Evolutionary conservation across 1,140 invertebrate species (phyloP), one percentile per base, ranked within the genome.

Genomic region (Piezodorus guildinii): DNA sequence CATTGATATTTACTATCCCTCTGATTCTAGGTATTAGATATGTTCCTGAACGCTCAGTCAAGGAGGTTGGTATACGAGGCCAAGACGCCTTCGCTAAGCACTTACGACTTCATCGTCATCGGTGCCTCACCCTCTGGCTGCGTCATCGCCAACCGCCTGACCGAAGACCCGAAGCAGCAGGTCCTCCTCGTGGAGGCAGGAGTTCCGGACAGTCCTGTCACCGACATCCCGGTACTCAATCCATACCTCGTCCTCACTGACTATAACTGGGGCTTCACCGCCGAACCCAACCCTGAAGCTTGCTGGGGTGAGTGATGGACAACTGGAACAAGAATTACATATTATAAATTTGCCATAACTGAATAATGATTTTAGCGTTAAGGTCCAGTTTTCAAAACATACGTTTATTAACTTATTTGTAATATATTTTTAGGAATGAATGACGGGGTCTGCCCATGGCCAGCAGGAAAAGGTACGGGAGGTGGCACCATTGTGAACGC

Each of bases 401-500:
- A n/a, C n/a, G n/a, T 25, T 17, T 25, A 27, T 14, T 59, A 34
- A 34, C 30, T 59, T 34, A 6, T 59, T 23, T 25, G 4, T 59
- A 12, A 61, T 12, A 2, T 1, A 2, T 1, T 70, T 72, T 61
- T 62, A 63, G 79, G 78, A 0, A 74, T 81, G 70, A 74, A 75
- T 0, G 72, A 78, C 4, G 67, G 70, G 19, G 71, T 73, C 27
- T 85, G 83, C 69, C 77, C 75, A 19, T 78, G 81, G 76, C 81
- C 83, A 0, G 71, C 81, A 44, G 84, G 83, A 3, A 82, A 77
- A 70, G 81, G 78, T 0, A 70, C 88, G 2, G 90, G 90, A 1
- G 90, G 90, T 1, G 81, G 82, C 1, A 87, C 85, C 21, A 82
- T 86, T 3, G 81, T 94, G 21, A 94, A 94, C 72, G 89, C 84